phyloP scores from a whole-genome alignment of 2,888 invertebrate species.

The Neria commutata region DNA sequence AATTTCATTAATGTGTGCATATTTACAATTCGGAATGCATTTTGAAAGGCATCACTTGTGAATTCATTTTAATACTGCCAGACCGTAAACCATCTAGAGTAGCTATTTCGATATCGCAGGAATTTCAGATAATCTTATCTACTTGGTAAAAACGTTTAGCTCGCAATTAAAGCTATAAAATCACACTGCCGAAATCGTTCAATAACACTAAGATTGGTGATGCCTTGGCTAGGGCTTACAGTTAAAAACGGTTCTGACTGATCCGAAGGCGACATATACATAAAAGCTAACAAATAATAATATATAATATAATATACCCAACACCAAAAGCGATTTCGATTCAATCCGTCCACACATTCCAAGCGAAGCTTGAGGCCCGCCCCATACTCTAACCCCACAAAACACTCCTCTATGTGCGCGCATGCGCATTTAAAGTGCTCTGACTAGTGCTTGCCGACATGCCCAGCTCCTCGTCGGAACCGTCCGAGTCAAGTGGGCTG shows the following conservation, averaged over 20 bases:
- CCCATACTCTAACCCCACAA: neutral
- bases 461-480: constrained; percentile 66
- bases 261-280: neutral
- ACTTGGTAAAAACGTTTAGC: too few relatives aligned
- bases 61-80: too few relatives aligned
- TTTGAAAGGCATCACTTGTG: too few relatives aligned
- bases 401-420: constrained; percentile 37
- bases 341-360: neutral
- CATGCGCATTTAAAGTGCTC: constrained; percentile 36
- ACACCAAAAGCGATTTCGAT: neutral
- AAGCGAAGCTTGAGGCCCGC: constrained; percentile 14
- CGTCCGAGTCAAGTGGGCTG: constrained; percentile 84
- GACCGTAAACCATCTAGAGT: too few relatives aligned
- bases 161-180: too few relatives aligned
- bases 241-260: neutral
- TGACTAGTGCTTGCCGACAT: constrained; percentile 54
- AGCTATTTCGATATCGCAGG: too few relatives aligned
- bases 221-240: neutral
- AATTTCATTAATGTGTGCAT: too few relatives aligned
- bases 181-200: neutral
- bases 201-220: too few relatives aligned
- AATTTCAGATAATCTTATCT: too few relatives aligned
- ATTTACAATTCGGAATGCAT: too few relatives aligned
- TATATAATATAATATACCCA: neutral
- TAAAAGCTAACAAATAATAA: too few relatives aligned